A percentile compares a stretch with the other conserved stretches of the same genome.
These are phyloP conservation scores for Atta cephalotes DNA, from an alignment of 1,140 invertebrate genomes.

Conservation along the genomic window DNA sequence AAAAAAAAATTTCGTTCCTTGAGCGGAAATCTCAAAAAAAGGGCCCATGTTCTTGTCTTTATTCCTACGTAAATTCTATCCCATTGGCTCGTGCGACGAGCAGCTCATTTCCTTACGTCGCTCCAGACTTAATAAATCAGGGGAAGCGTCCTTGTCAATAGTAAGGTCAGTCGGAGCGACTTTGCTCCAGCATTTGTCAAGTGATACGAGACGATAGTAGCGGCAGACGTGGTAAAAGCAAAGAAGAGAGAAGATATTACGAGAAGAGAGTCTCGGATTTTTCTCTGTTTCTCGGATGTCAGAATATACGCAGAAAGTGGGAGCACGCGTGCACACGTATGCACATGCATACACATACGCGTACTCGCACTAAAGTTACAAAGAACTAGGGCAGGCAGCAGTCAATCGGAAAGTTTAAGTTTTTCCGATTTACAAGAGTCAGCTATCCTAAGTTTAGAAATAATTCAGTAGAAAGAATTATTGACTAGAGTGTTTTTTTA, in stretches of 20 bases:
- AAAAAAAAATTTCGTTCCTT: not conserved
- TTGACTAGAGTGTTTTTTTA: not conserved
- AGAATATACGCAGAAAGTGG: conserved; percentile 5
- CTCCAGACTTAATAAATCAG: conserved; percentile 72
- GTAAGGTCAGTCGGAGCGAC: conserved; percentile 76
- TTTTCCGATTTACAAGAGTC: not conserved
- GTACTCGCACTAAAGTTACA: not conserved
- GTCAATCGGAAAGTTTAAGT: conserved; percentile 35
- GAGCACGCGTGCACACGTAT: conserved; percentile 33
- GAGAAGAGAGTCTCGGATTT: not conserved
- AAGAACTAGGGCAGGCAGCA: conserved; percentile 19
- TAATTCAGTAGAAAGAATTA: conserved; percentile 15
- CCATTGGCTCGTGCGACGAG: conserved; percentile 25
- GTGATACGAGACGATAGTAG: conserved; percentile 67
- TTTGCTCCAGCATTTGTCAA: conserved; percentile 78
- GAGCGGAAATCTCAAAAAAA: not conserved
- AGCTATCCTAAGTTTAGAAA: not conserved
- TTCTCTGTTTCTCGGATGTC: not conserved
- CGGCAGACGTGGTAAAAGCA: not conserved
- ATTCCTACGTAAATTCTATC: conserved; percentile 14
- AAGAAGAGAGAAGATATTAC: not conserved
- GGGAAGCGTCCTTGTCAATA: conserved; percentile 73
- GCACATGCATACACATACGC: not conserved
- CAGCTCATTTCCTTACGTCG: conserved; percentile 69
- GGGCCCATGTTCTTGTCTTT: not conserved